Evolutionary conservation across 1,140 invertebrate species (phyloP), one percentile per base, ranked within the genome.

Genomic region (Heliconius congener): DNA sequence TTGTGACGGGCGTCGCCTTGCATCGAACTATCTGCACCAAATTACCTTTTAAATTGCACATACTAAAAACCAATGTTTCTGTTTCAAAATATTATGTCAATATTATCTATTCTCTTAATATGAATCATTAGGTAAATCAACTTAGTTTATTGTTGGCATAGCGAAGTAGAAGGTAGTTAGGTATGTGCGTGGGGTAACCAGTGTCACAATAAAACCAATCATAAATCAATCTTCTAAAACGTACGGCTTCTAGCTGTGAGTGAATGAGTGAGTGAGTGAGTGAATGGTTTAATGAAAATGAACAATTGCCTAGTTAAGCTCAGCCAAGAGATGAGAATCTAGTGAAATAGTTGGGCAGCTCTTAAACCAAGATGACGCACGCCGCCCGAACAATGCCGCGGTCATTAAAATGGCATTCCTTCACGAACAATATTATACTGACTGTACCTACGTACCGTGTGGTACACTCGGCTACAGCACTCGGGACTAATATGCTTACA

Each of bases 401-500:
- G 81, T 85, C 85, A 87, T 87, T 86, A 85, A 86, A 86, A 86
- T 86, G 78, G 81, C 86, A 87, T 87, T 87, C 86, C 86, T 84
- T 81, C 86, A 87, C 86, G 86, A 86, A 87, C 84, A 80, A 80
- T 84, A 84, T 79, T 81, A 80, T 76, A 81, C 82, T 75, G 70
- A 78, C 71, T 73, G 81, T 27, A 66, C 60, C 27, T 23, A 57
- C 8, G 8, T 60, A 52, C 76, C n/a, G 73, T 72, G 73, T 77
- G 46, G 39, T 70, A 34, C 55, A 77, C 74, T 70, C 74, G 57
- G 18, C 60, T 30, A 23, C 39, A 70, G 60, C n/a, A 42, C 66
- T 76, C 66, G 52, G 52, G 50, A 74, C 42, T 71, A 42, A 70
- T 76, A 76, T 71, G 46, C 55, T 55, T 39, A 66, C 74, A 66